A percentile compares a stretch with the other conserved stretches of the same genome.
phyloP scores from a whole-genome alignment of 2,888 invertebrate species.

The Dasypogon diadema region DNA sequence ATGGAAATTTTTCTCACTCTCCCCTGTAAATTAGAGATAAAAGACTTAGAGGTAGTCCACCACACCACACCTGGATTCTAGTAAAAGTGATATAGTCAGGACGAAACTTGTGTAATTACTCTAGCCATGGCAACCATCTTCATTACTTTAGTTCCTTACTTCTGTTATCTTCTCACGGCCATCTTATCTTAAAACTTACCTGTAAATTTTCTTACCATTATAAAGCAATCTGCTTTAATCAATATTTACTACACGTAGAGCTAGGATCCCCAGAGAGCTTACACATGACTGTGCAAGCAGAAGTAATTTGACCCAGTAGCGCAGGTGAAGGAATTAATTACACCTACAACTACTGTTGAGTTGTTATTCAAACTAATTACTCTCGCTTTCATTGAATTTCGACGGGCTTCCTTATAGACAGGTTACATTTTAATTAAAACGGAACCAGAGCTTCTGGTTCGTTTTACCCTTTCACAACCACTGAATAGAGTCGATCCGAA shows the following conservation, averaged over 20 bases:
- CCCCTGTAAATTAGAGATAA: too few species aligned
- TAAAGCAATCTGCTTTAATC: conserved; percentile 34
- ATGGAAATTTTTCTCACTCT: too few species aligned
- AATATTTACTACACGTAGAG: conserved; percentile 35
- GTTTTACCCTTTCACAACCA: neutral
- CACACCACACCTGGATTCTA: too few species aligned
- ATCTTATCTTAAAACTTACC: conserved; percentile 3
- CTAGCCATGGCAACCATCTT: too few species aligned
- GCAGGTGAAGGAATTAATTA: conserved; percentile 26
- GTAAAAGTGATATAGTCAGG: too few species aligned
- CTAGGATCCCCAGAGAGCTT: neutral
- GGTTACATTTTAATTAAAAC: neutral
- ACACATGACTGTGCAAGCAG: conserved; percentile 20
- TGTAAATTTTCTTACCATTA: conserved; percentile 33
- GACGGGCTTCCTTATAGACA: neutral
- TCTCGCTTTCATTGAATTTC: conserved; percentile 39
- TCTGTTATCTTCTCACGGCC: neutral
- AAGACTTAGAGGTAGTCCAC: too few species aligned
- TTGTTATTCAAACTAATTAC: conserved; percentile 41
- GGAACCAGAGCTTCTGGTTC: neutral
- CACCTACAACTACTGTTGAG: conserved; percentile 5
- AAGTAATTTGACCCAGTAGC: conserved; percentile 26
- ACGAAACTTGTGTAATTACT: too few species aligned
- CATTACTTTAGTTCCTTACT: too few species aligned
- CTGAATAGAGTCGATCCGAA: neutral